phyloP scores from a whole-genome alignment of 2,113 vertebrate genomes.

The Rhea americana region DNA sequence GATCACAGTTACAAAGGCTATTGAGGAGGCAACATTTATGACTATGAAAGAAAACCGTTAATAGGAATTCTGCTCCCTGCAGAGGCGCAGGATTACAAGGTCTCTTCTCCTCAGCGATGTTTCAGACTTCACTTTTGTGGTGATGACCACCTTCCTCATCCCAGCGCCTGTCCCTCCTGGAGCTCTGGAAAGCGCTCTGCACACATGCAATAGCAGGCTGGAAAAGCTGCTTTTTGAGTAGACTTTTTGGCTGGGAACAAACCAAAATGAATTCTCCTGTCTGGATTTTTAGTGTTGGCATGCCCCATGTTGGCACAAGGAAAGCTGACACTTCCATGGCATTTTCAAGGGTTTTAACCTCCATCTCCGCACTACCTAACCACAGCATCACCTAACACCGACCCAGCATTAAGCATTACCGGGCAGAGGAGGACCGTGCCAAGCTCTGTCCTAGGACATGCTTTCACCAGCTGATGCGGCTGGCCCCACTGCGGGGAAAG shows the following conservation, averaged over 20 bases:
- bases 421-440: too few species aligned
- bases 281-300: neutral
- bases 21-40: neutral
- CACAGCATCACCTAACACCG: too few species aligned
- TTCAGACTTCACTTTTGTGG: accelerated
- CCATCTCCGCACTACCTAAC: too few species aligned
- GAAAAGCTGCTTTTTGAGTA: neutral
- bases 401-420: too few species aligned
- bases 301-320: too few species aligned
- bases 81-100: neutral
- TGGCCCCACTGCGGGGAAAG: too few species aligned
- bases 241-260: neutral
- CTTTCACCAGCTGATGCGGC: too few species aligned
- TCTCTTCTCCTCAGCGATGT: accelerated
- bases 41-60: neutral
- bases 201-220: accelerated
- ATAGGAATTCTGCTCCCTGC: accelerated
- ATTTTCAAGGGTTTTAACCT: neutral
- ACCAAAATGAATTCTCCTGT: neutral
- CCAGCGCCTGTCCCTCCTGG: neutral
- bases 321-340: neutral
- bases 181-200: accelerated
- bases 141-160: too few species aligned
- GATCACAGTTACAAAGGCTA: neutral
- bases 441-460: too few species aligned